phyloP scores from a whole-genome alignment of 2,888 invertebrate genomes.

The Timema cristinae region DNA sequence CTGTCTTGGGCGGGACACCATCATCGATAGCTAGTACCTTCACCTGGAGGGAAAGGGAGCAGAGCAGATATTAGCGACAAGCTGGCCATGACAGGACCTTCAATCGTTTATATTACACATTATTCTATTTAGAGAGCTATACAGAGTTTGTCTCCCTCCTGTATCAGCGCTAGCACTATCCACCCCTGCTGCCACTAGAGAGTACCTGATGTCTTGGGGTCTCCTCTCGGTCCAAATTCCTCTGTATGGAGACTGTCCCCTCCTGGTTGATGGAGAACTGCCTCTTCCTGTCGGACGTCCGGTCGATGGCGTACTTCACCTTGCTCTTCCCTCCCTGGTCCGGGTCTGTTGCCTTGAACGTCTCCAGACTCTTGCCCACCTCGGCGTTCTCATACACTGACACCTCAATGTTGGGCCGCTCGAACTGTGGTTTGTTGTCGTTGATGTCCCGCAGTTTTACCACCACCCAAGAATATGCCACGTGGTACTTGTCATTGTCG shows the following conservation, averaged over 20 bases:
- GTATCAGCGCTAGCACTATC: too few relatives aligned
- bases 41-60: conserved; percentile 49
- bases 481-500: conserved; percentile 95
- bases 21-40: conserved; percentile 95
- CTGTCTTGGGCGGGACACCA: conserved; percentile 88
- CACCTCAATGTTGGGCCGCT: conserved; percentile 88
- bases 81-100: too few relatives aligned
- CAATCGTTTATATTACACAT: too few relatives aligned
- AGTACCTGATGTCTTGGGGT: conserved; percentile 82
- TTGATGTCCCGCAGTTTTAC: conserved; percentile 92
- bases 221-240: conserved; percentile 89
- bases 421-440: conserved; percentile 95
- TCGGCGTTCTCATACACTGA: conserved; percentile 89
- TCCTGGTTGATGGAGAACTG: conserved; percentile 52
- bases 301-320: conserved; percentile 49
- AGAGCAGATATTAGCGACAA: not conserved
- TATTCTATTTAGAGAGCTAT: not conserved
- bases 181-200: too few relatives aligned
- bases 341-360: conserved; percentile 92
- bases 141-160: too few relatives aligned
- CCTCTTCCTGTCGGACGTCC: conserved; percentile 49
- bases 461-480: conserved; percentile 93
- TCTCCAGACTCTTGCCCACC: conserved; percentile 85
- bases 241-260: conserved; percentile 90
- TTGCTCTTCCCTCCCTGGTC: conserved; percentile 93